A percentile compares a stretch with the other conserved stretches of the same genome.
These are phyloP conservation scores for Phrynosoma platyrhinos DNA, from an alignment of 2,113 vertebrate genomes.

Conservation along the genomic window DNA sequence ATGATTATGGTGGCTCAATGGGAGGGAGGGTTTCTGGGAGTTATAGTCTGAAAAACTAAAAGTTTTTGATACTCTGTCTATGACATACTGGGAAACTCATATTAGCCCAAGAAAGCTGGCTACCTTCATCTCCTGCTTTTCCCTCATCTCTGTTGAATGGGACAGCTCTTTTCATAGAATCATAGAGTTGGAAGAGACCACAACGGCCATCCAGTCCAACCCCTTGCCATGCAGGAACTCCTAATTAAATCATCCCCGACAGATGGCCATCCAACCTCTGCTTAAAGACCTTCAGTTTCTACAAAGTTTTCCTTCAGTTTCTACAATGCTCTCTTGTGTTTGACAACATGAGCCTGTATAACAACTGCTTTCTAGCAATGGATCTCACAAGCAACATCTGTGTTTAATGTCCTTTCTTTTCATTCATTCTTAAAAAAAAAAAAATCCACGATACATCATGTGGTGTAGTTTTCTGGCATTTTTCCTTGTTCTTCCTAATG, in stretches of 20 bases:
- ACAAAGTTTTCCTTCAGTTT: not conserved
- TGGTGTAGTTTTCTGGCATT: not conserved
- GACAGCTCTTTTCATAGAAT: not conserved
- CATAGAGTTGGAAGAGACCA: too few species aligned
- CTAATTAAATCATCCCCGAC: too few species aligned
- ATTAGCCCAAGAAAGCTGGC: not conserved
- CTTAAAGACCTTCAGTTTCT: too few species aligned
- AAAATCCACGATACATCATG: not conserved
- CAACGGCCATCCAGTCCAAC: too few species aligned
- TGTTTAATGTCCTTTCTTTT: constrained; percentile 1
- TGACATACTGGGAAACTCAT: too few species aligned
- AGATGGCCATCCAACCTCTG: too few species aligned
- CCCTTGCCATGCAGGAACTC: too few species aligned
- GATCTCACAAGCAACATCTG: constrained; percentile 17
- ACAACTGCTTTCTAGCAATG: constrained; percentile 21
- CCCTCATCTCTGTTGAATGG: not conserved
- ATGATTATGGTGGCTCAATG: too few species aligned
- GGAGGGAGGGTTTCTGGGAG: not conserved
- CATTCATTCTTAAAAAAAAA: not conserved
- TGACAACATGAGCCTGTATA: not conserved
- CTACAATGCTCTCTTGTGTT: not conserved
- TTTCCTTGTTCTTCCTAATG: not conserved
- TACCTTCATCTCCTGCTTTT: not conserved
- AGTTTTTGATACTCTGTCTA: not conserved
- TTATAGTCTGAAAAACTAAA: not conserved